Base-by-base conservation (phyloP, 2,797 vertebrate species). In the Bradypus variegatus region DNA sequence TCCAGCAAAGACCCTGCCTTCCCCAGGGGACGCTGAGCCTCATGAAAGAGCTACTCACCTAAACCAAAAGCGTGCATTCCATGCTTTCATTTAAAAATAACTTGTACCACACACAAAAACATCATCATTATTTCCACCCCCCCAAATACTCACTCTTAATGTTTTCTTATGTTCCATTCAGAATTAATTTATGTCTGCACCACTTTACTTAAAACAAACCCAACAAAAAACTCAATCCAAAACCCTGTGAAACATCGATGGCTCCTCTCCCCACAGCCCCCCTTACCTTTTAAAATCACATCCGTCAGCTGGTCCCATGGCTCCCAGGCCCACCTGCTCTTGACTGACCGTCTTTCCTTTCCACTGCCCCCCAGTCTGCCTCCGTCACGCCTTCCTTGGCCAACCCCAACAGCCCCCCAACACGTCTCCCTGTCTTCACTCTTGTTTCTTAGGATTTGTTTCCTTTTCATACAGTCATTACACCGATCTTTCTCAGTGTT, bases 31-130 rank as follows among this genome's bases (percentile, higher is more conserved):
- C 27, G 15, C 87, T 79, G 14, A 62, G 12, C 53, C 41, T 45
- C 21, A 72, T 27, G 36, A 72, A 5, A n/a, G 2, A 7, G 16
- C 16, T 48, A 60, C 45, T 15, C 6, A 82, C 69, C 45, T 65
- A 58, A 69, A 50, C 12, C 73, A 50, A 93, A 82, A 88, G 19
- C 23, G 38, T 53, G 60, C 29, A 45, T 70, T 75, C 31, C 33
- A 60, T 29, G 13, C 45, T 73, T 33, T 84, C 27, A 50, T 45
- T 84, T 89, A 67, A 65, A 91, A 92, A 70, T 83, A 79, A 67
- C 67, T 65, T 33, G 5, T 36, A 72, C 60, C 7, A 72, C 14
- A 67, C 41, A 45, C 64, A 23, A 31, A 84, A 89, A 90, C 65
- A 53, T 18, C 23, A 60, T 62, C 9, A 7, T 81, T 41, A 27